Conservation (phyloP, 35 echinoderm and acorn worm genomes). For the Ophiothrix spiculata region DNA sequence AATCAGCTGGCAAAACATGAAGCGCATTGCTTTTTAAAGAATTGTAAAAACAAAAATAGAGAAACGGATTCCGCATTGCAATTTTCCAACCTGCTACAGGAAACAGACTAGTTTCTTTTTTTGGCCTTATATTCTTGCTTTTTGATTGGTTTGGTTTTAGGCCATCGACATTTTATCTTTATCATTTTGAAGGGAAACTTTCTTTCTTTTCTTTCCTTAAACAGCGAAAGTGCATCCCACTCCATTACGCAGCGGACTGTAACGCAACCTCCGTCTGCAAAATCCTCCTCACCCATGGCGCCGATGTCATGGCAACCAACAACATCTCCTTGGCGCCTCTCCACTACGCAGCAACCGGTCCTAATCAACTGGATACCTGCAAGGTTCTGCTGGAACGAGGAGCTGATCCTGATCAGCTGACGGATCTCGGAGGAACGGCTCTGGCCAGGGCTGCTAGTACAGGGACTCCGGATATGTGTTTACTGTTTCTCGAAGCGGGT, state of each 20-base stretch:
- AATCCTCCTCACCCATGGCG: not conserved
- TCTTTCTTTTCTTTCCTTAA: not conserved
- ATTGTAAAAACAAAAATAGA: too few relatives aligned
- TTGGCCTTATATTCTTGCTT: too few relatives aligned
- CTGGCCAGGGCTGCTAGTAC: not conserved
- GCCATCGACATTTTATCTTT: too few relatives aligned
- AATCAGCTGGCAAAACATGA: too few relatives aligned
- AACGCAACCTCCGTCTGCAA: not conserved
- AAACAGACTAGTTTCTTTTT: too few relatives aligned
- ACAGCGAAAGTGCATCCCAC: not conserved
- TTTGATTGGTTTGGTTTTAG: too few relatives aligned
- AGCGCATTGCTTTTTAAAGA: too few relatives aligned
- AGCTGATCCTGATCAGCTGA: not conserved
- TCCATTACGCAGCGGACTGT: not conserved
- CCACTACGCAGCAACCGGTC: not conserved
- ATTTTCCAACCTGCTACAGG: too few relatives aligned
- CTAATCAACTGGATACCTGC: not conserved
- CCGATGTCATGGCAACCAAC: not conserved
- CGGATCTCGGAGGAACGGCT: not conserved
- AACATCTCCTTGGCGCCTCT: not conserved
- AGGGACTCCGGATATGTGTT: not conserved
- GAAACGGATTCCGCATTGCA: too few relatives aligned
- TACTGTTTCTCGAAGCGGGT: not conserved
- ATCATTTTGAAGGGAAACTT: too few relatives aligned
- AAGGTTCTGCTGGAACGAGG: not conserved